Percentiles rank a stretch among this genome's conserved stretches.
These are phyloP conservation scores for Chondrilla cf. caribensis DNA, from an alignment of 37 sponge, comb jelly and placozoan genomes.

Conservation along the genomic window DNA sequence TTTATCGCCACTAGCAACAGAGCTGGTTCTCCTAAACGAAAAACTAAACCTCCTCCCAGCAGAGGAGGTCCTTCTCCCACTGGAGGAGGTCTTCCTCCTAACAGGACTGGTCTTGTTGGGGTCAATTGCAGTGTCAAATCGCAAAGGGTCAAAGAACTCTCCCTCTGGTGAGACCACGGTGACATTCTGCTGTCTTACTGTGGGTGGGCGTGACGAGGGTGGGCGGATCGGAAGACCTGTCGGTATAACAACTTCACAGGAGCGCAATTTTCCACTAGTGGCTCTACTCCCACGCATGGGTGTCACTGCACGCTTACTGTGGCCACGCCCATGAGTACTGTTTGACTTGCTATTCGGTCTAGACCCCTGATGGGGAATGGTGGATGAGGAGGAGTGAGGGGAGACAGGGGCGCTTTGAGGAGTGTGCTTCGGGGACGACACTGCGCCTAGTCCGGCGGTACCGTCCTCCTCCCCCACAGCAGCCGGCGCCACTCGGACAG, in stretches of 20 bases:
- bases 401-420: no score
- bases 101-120: background rate
- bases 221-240: background rate
- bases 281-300: background rate
- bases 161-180: constrained; percentile 2
- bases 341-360: background rate
- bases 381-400: no score
- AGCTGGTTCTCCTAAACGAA: background rate
- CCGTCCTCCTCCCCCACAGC: no score
- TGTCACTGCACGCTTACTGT: background rate
- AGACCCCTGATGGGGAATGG: background rate
- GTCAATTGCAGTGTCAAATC: background rate
- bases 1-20: no score
- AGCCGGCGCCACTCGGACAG: no score
- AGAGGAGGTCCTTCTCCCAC: background rate
- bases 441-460: no score
- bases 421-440: no score
- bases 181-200: background rate
- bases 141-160: constrained; percentile 19
- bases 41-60: background rate
- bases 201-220: constrained; percentile 14
- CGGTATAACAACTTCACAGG: constrained; percentile 5
- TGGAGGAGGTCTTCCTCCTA: background rate
- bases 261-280: background rate
- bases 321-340: background rate